phyloP scores from a whole-genome alignment of 2,113 vertebrate species.

The Bos taurus region DNA sequence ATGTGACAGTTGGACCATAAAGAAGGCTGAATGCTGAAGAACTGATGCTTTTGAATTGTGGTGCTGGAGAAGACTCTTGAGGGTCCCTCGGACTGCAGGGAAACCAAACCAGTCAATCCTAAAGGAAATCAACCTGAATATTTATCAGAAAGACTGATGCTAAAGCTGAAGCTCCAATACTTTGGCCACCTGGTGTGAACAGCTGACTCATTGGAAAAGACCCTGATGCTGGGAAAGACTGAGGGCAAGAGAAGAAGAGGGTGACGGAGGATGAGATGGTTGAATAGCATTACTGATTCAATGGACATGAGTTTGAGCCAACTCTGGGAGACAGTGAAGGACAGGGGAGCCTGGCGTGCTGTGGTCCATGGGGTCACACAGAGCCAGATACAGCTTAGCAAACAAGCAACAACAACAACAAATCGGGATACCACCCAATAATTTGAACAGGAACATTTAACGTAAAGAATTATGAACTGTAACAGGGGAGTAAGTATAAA shows the following conservation, averaged over 20 bases:
- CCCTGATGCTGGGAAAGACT: not conserved
- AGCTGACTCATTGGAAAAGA: not conserved
- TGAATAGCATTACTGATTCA: not conserved
- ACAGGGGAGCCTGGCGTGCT: not conserved
- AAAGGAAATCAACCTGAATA: not conserved
- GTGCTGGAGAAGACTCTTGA: not conserved
- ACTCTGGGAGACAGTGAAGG: not conserved
- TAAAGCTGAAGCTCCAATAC: not conserved
- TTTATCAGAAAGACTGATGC: not conserved
- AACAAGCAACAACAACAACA: not conserved
- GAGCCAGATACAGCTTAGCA: not conserved
- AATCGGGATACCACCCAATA: not conserved
- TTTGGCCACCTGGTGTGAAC: not conserved
- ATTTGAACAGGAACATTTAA: not conserved
- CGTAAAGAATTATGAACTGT: not conserved
- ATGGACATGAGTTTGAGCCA: not conserved
- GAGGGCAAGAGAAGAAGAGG: not conserved
- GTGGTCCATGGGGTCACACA: not conserved
- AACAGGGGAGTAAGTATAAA: not conserved
- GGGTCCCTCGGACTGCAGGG: not conserved
- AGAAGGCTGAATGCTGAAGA: not conserved
- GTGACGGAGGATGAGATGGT: not conserved
- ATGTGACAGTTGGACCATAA: not conserved
- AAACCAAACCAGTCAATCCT: not conserved
- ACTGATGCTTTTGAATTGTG: not conserved